These are phyloP conservation scores for Cyclargus thomasi DNA, from an alignment of 1,140 invertebrate species.

Conservation along the genomic window DNA sequence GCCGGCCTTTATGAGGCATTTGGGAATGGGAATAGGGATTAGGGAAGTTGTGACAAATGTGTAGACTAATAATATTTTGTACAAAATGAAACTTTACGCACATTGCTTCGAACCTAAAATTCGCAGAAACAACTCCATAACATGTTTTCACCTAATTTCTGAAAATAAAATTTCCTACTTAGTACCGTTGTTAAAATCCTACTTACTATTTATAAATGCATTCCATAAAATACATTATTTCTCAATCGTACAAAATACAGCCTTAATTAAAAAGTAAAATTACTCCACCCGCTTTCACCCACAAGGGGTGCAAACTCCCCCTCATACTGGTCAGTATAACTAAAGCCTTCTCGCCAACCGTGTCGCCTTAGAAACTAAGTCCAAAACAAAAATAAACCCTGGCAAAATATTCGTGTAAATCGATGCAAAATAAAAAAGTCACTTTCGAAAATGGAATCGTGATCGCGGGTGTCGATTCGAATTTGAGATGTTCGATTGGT, in stretches of 20 bases:
- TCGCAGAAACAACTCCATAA: too few species aligned
- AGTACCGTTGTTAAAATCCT: background rate
- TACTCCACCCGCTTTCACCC: slow-evolving; percentile 54
- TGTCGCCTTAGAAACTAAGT: slow-evolving; percentile 64
- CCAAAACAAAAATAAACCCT: slow-evolving; percentile 71
- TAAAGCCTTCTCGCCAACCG: slow-evolving; percentile 51
- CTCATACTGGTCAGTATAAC: slow-evolving; percentile 59
- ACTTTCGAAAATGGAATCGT: slow-evolving; percentile 10
- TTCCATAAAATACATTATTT: background rate
- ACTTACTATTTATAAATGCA: slow-evolving; percentile 22
- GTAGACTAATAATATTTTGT: too few species aligned
- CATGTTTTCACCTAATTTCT: background rate
- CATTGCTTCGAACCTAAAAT: too few species aligned
- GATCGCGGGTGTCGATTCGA: slow-evolving; percentile 13
- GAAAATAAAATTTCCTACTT: background rate
- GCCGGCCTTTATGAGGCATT: too few species aligned
- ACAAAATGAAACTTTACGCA: too few species aligned
- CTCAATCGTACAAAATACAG: slow-evolving; percentile 47
- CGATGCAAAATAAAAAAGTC: background rate
- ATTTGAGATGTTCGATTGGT: slow-evolving; percentile 26
- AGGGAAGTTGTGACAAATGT: too few species aligned
- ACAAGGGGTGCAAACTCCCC: slow-evolving; percentile 36
- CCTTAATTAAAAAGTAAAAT: slow-evolving; percentile 68
- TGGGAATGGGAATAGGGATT: too few species aligned
- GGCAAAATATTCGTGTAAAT: background rate